phyloP scores from a whole-genome alignment of 2,888 invertebrate genomes.

The Lasioglossum marginatum region DNA sequence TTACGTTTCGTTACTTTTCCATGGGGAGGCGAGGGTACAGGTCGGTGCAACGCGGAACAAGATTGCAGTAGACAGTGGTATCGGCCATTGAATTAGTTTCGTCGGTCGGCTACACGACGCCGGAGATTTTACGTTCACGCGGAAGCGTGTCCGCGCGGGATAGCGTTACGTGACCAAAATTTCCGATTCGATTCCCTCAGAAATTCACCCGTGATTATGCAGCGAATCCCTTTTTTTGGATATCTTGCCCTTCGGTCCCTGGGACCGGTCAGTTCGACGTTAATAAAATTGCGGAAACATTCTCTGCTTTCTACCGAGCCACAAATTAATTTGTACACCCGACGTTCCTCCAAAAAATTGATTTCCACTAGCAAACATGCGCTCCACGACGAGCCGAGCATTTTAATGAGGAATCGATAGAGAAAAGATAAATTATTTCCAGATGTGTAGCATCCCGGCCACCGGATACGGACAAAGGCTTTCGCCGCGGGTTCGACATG shows the following conservation, averaged over 20 bases:
- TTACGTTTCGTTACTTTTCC: conserved; percentile 58
- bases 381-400: neutral
- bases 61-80: conserved; percentile 53
- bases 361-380: neutral
- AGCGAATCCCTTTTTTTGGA: conserved; percentile 29
- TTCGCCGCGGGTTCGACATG: conserved; percentile 6
- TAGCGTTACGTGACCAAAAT: conserved; percentile 70
- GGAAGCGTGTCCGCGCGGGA: conserved; percentile 51
- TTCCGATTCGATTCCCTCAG: conserved; percentile 55
- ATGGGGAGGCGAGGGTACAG: conserved; percentile 14
- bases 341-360: neutral
- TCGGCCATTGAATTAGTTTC: conserved; percentile 62
- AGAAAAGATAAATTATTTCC: conserved; percentile 21
- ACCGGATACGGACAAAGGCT: conserved; percentile 25
- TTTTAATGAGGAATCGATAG: conserved; percentile 32
- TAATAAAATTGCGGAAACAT: neutral
- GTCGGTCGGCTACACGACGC: conserved; percentile 38
- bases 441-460: neutral
- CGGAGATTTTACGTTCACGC: conserved; percentile 62
- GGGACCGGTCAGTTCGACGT: neutral
- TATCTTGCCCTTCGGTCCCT: conserved; percentile 23
- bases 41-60: conserved; percentile 41
- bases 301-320: neutral
- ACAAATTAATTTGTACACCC: neutral
- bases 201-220: conserved; percentile 64